Evolutionary conservation across 2,888 invertebrate species (phyloP).

Genomic region (Ligdia adustata): DNA sequence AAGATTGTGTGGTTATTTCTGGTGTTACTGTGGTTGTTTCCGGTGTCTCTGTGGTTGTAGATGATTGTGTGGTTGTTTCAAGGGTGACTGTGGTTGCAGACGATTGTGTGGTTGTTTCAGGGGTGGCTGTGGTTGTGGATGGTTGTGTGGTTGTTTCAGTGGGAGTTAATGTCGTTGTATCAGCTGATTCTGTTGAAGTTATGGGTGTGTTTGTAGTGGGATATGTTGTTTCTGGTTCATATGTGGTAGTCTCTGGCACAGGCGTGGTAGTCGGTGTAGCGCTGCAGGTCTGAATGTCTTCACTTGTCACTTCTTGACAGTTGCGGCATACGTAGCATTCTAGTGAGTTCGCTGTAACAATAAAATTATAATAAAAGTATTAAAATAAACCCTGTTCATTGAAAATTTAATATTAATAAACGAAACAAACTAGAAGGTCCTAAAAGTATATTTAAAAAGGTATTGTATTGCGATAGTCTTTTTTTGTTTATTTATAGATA

Average conservation of each 20-base stretch:
- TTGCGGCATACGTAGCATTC: constrained; percentile 58
- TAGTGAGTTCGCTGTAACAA: constrained; percentile 49
- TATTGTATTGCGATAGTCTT: no score
- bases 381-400: no score
- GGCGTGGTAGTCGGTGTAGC: constrained; percentile 7
- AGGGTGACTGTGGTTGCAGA: constrained; percentile 1
- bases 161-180: no score
- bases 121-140: constrained; percentile 1
- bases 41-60: not conserved
- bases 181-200: constrained; percentile 3
- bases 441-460: no score
- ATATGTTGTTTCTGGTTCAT: not conserved
- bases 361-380: constrained; percentile 12
- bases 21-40: not conserved
- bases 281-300: constrained; percentile 36
- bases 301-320: constrained; percentile 45
- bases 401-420: no score
- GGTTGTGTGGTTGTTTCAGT: no score
- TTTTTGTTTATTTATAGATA: no score
- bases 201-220: constrained; percentile 2
- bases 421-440: no score
- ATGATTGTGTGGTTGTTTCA: constrained; percentile 2
- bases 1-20: constrained; percentile 1
- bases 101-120: constrained; percentile 3
- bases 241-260: not conserved